phyloP scores from a whole-genome alignment of 2,113 vertebrate species.

The Atlantisia rogersi region DNA sequence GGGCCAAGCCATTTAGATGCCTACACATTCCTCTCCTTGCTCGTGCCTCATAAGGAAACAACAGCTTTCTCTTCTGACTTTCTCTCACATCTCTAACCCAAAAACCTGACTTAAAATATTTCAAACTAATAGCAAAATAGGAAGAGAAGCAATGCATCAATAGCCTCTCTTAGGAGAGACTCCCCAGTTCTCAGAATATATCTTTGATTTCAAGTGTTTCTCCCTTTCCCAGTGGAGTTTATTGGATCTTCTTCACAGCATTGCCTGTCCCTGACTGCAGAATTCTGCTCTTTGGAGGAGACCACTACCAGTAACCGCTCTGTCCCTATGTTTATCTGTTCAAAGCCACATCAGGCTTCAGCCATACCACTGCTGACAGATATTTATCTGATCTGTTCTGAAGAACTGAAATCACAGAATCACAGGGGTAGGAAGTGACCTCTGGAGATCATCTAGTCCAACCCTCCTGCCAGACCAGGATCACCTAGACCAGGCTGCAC shows the following conservation, averaged over 20 bases:
- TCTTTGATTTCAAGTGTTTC: not conserved
- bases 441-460: too few species aligned
- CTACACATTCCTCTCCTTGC: not conserved
- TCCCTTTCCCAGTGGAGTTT: not conserved
- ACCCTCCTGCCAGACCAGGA: too few species aligned
- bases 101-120: not conserved
- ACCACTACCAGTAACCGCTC: not conserved
- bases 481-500: too few species aligned
- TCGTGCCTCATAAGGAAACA: not conserved
- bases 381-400: not conserved
- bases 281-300: not conserved
- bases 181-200: not conserved
- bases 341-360: not conserved
- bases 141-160: not conserved
- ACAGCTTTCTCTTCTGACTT: not conserved
- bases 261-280: not conserved
- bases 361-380: not conserved
- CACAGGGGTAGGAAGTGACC: too few species aligned
- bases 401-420: not conserved
- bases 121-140: not conserved
- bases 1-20: not conserved
- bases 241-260: not conserved
- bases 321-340: not conserved
- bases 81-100: not conserved
- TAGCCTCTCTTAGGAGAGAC: not conserved